phyloP scores from a whole-genome alignment of 2,797 vertebrate species.

The Myripristis jacobus region DNA sequence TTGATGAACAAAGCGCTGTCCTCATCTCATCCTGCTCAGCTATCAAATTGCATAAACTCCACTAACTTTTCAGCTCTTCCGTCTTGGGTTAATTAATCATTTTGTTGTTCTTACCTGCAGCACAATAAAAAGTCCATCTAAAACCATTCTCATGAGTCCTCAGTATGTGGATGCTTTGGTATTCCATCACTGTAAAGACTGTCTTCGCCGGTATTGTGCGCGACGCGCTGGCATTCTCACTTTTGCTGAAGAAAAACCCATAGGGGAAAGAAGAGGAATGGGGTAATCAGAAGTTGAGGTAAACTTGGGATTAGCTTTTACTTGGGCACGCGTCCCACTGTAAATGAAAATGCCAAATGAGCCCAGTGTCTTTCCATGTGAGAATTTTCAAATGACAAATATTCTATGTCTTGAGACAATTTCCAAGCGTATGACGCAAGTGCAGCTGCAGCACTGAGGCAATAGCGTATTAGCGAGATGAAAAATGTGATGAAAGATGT shows the following conservation, averaged over 20 bases:
- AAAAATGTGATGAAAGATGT: too few species aligned
- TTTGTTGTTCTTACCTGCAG: constrained; percentile 8
- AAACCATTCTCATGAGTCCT: neutral
- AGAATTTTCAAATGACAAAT: neutral
- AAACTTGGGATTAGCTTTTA: constrained; percentile 9
- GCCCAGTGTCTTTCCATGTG: neutral
- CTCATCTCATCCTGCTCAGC: constrained; percentile 25
- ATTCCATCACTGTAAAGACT: neutral
- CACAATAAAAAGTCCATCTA: constrained; percentile 23
- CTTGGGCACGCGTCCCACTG: neutral
- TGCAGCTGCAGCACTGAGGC: too few species aligned
- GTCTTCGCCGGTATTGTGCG: constrained; percentile 1
- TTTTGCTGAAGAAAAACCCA: constrained; percentile 28
- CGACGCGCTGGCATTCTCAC: neutral
- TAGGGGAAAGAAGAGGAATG: neutral
- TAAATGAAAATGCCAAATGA: neutral
- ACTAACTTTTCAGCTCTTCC: neutral
- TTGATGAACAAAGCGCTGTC: constrained; percentile 22
- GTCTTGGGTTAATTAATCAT: constrained; percentile 12
- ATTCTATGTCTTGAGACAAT: too few species aligned
- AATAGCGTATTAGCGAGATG: too few species aligned
- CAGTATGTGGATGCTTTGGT: constrained; percentile 3
- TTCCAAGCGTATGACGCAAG: too few species aligned
- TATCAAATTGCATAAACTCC: constrained; percentile 20
- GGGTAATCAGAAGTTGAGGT: constrained; percentile 11